A percentile compares a stretch with the other conserved stretches of the same genome.
Conservation (phyloP, 2,797 vertebrate species). For the Macropus fuliginosus region DNA sequence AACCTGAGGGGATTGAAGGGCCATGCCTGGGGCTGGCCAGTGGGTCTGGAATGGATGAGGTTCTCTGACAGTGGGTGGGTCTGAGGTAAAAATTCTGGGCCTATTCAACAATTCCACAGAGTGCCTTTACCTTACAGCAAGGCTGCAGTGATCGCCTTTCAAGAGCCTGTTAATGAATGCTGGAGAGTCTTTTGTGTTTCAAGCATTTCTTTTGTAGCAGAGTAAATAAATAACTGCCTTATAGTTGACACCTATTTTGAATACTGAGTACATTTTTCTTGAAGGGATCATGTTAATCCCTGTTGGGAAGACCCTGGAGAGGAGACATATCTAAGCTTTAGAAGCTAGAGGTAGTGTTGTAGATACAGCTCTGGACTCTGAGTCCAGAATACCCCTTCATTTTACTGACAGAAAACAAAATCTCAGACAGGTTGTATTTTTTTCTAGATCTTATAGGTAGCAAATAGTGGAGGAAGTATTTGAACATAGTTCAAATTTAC, state of each 20-base stretch:
- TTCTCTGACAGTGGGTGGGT: background rate
- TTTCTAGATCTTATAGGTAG: background rate
- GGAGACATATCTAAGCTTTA: background rate
- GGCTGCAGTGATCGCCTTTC: background rate
- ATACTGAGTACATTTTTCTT: background rate
- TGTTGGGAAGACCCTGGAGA: background rate
- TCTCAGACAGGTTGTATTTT: background rate
- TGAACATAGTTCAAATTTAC: background rate
- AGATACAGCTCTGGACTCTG: background rate
- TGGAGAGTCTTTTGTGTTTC: background rate
- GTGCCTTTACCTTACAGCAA: background rate
- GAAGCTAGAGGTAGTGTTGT: background rate
- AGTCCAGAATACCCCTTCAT: background rate
- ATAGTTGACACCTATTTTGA: background rate
- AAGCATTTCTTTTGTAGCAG: background rate
- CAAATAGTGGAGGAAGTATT: background rate
- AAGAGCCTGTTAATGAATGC: background rate
- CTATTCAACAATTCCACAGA: background rate
- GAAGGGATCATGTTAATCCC: background rate
- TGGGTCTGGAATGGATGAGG: background rate
- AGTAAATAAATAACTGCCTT: background rate
- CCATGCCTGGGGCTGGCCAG: background rate
- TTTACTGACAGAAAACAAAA: background rate
- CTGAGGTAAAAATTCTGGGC: background rate
- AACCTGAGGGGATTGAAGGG: background rate